Percentiles rank a stretch among this genome's conserved stretches.
Evolutionary conservation across 2,888 invertebrate genomes (phyloP).

Genomic region (Eulithis testata): DNA sequence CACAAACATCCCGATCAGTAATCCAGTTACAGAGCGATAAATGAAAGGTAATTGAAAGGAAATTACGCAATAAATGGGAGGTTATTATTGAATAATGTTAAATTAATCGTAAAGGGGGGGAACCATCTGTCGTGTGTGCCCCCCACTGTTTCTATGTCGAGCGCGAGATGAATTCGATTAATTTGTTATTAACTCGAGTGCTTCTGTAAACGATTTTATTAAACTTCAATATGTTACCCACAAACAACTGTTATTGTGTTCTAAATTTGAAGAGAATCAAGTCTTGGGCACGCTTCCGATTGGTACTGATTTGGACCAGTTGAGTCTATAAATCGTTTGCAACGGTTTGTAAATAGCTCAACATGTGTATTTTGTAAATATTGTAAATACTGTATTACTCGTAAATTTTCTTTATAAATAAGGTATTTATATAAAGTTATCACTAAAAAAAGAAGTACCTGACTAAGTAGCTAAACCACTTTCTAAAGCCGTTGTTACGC

Average conservation of each 20-base stretch:
- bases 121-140: constrained; percentile 75
- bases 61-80: constrained; percentile 82
- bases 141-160: constrained; percentile 47
- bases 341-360: too few species aligned
- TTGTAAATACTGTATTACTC: too few species aligned
- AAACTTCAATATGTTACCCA: constrained; percentile 12
- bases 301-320: too few species aligned
- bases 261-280: neutral
- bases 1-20: constrained; percentile 50
- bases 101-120: constrained; percentile 77
- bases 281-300: too few species aligned
- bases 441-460: too few species aligned
- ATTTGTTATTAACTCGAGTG: constrained; percentile 54
- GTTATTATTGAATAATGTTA: constrained; percentile 84
- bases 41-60: constrained; percentile 83
- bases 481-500: too few species aligned
- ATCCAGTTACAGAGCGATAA: constrained; percentile 79
- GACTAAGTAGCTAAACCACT: too few species aligned
- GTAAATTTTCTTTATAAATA: too few species aligned
- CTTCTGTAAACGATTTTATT: constrained; percentile 41
- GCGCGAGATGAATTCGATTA: constrained; percentile 56
- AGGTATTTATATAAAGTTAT: too few species aligned
- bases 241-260: constrained; percentile 8
- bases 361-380: too few species aligned
- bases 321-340: too few species aligned